phyloP scores from a whole-genome alignment of 2,888 invertebrate genomes.

The Aphrophora alni region DNA sequence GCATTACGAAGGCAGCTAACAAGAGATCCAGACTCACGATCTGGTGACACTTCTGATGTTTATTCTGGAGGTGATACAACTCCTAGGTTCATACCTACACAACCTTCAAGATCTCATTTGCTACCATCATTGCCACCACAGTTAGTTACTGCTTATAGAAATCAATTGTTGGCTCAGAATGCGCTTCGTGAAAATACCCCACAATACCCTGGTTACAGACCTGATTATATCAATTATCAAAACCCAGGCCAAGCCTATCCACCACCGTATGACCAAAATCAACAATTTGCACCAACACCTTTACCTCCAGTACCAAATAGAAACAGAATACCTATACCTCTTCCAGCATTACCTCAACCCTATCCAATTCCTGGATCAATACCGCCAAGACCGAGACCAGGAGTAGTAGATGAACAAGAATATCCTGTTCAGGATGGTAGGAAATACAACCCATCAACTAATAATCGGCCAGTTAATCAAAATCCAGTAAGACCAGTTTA shows the following conservation, averaged over 20 bases:
- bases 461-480: neutral
- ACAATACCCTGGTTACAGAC: slow-evolving; percentile 42
- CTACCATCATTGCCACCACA: slow-evolving; percentile 23
- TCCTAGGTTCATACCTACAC: slow-evolving; percentile 30
- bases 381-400: slow-evolving; percentile 9
- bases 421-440: slow-evolving; percentile 15
- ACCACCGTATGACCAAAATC: slow-evolving; percentile 14
- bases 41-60: slow-evolving; percentile 43
- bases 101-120: slow-evolving; percentile 22
- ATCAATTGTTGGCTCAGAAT: slow-evolving; percentile 40
- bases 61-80: slow-evolving; percentile 32
- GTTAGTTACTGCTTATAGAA: slow-evolving; percentile 34
- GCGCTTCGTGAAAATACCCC: slow-evolving; percentile 31
- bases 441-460: neutral
- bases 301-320: slow-evolving; percentile 32
- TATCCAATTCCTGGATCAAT: slow-evolving; percentile 17
- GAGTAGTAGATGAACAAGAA: slow-evolving; percentile 30
- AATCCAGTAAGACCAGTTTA: slow-evolving; percentile 21
- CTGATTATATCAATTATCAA: slow-evolving; percentile 15
- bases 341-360: slow-evolving; percentile 35
- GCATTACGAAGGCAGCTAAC: slow-evolving; percentile 45
- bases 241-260: neutral
- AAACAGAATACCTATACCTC: slow-evolving; percentile 26
- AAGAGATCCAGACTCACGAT: slow-evolving; percentile 35
- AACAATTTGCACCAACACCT: slow-evolving; percentile 17